Conservation (phyloP, 1,140 invertebrate genomes). For the Scylla paramamosain region DNA sequence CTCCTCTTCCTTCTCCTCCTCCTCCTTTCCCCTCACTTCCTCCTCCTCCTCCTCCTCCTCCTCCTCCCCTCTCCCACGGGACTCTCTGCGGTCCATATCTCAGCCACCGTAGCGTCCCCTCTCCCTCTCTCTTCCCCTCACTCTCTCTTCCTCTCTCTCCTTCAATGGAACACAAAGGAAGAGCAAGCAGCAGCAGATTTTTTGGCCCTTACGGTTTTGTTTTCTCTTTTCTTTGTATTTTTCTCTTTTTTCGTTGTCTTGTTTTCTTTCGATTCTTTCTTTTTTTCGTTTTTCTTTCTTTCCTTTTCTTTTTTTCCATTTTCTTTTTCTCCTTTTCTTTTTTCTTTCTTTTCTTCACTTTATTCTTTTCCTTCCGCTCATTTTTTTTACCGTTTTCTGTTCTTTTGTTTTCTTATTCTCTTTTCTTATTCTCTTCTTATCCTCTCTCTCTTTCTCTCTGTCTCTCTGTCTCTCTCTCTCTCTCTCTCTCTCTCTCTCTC, state of each 20-base stretch:
- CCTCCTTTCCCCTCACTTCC: not conserved
- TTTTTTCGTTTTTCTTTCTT: not conserved
- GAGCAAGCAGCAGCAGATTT: too few species aligned
- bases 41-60: conserved; percentile 29
- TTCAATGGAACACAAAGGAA: too few species aligned
- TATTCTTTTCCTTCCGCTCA: not conserved
- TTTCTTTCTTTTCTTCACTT: not conserved
- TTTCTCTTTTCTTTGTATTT: too few species aligned
- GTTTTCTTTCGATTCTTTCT: too few species aligned
- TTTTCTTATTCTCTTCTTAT: not conserved
- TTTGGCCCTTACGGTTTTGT: too few species aligned
- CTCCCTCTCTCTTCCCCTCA: too few species aligned
- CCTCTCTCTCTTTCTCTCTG: not conserved
- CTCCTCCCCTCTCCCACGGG: not conserved
- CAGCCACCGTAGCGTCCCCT: too few species aligned
- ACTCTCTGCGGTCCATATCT: too few species aligned
- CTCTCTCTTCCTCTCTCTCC: too few species aligned
- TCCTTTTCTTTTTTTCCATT: not conserved
- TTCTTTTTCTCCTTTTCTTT: not conserved
- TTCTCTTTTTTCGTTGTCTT: too few species aligned
- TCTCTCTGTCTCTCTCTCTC: not conserved
- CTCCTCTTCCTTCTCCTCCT: not conserved
- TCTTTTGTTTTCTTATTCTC: not conserved
- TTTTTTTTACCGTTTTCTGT: not conserved
- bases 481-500: not conserved